Base-by-base conservation (phyloP, 2,797 vertebrate species). In the Aulostomus chinensis region DNA sequence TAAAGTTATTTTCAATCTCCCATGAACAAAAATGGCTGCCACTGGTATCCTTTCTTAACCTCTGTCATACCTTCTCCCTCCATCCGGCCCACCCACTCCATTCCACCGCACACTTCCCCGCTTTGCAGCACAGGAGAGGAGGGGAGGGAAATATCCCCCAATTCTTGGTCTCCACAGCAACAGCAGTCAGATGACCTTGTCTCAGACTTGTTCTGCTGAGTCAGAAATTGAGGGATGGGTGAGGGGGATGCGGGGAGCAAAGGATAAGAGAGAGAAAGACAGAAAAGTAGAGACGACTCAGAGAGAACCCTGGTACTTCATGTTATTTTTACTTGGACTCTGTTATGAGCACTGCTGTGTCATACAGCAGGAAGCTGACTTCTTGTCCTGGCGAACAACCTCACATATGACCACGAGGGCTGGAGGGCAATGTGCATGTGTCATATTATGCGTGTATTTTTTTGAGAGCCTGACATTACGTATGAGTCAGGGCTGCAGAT, bases 121-220 rank as follows among this genome's bases (percentile, higher is more conserved):
- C 73, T 66, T 58, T 80, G 69, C 78, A 70, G 69, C 59, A 76
- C 54, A 58, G 60, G 54, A 22, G 69, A 51, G 22, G 60, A 48
- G 69, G 25, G 40, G 26, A 30, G 39, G 51, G 42, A 61, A 67
- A 69, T 67, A 68, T 21, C 34, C 65, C 80, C 67, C 59, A 79
- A 69, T 69, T 88, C 65, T 80, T 58, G 43, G 76, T 91, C 79
- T 86, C 87, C 86, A 89, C 53, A 48, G 88, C 84, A 91, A 90
- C 88, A 82, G 80, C 64, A 83, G 81, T 87, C 86, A 83, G 84
- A 86, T 89, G 91, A 92, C 89, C 88, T 89, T 89, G 87, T 82
- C 67, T 85, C 50, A 13, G 53, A 80, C 61, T 86, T 60, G 68
- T 85, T 85, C 46, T 90, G 90, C 91, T 93, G 90, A 92, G 85